Evolutionary conservation across 2,113 vertebrate species (phyloP), one percentile per base, ranked within the genome.

Genomic region (Himantopus leucocephalus): DNA sequence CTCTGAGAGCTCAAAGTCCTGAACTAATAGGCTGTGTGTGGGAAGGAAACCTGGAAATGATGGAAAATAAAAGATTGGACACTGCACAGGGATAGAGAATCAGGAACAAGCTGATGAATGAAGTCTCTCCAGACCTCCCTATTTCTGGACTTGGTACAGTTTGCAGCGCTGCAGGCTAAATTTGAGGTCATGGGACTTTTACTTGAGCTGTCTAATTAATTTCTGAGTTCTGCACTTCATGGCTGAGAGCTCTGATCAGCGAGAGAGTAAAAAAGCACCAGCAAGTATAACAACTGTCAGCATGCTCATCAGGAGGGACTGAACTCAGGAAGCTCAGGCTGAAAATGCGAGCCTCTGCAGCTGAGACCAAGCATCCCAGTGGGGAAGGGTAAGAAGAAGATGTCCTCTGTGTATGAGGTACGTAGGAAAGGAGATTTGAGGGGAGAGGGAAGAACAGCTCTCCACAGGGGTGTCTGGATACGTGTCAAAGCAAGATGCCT

Each of bases 91-190:
- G 22, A 43, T 8, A 62, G 45, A 77, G 47, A 82, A 71, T 74
- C 5, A 2, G 73, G 74, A 92, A 34, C 47, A 55, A 88, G 34
- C 59, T 74, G 55, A 88, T 56, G 23, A 64, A 73, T 16, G 23
- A n/a, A 74, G 29, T 71, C 88, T 76, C 45, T 88, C 37, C 64
- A 77, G 77, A 47, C 23, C 14, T 55, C n/a, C 43, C 64, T 86
- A 2, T 84, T 84, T 91, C 80, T 91, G 68, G 60, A 15, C 84
- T 74, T 87, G 73, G 59, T 91, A 77, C 0, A 2, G 56, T 73
- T 91, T 89, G 43, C 66, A 92, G 56, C 24, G 43, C 94, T 88
- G 41, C 70, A 72, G 86, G 94, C 75, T 84, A 94, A 41, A 95
- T 80, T 74, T 59, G 86, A 74, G 67, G 72, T 77, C 60, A 78